A percentile compares a stretch with the other conserved stretches of the same genome.
phyloP scores from a whole-genome alignment of 2,888 invertebrate genomes.

The Carterocephalus palaemon region DNA sequence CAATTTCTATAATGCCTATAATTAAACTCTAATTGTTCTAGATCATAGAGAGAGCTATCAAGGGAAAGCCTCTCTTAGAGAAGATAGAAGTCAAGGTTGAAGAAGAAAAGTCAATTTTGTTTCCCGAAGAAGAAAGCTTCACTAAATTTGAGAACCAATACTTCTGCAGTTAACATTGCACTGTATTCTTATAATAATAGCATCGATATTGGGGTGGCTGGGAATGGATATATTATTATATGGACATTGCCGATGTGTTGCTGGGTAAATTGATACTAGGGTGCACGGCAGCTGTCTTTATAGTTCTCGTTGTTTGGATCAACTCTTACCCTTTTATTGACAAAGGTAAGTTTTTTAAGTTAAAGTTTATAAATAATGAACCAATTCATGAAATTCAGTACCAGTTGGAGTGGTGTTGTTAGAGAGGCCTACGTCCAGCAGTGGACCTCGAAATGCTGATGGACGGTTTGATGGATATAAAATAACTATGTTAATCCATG shows the following conservation, averaged over 20 bases:
- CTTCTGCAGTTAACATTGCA: slow-evolving; percentile 62
- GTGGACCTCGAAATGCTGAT: too few species aligned
- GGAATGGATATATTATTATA: slow-evolving; percentile 39
- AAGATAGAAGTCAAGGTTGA: slow-evolving; percentile 57
- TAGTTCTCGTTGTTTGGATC: slow-evolving; percentile 82
- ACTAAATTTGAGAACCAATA: slow-evolving; percentile 83
- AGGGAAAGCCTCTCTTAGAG: slow-evolving; percentile 66
- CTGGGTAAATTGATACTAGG: slow-evolving; percentile 80
- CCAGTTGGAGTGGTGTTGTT: too few species aligned
- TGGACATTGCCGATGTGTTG: slow-evolving; percentile 78
- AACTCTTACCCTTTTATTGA: slow-evolving; percentile 83
- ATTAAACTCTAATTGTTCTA: slow-evolving; percentile 40
- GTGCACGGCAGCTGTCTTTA: slow-evolving; percentile 70
- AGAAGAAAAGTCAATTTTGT: slow-evolving; percentile 77
- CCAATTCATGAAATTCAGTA: too few species aligned
- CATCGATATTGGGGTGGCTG: neutral
- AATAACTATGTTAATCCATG: too few species aligned
- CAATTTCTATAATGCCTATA: too few species aligned
- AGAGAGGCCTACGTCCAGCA: too few species aligned
- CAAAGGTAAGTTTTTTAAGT: slow-evolving; percentile 67
- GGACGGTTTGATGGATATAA: too few species aligned
- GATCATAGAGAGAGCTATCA: slow-evolving; percentile 79
- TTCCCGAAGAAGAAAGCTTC: slow-evolving; percentile 82
- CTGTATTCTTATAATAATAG: neutral
- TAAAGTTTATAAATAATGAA: too few species aligned